Evolutionary conservation across 1,140 invertebrate genomes (phyloP), one percentile per base, ranked within the genome.

Genomic region (Zaprionus taronus): DNA sequence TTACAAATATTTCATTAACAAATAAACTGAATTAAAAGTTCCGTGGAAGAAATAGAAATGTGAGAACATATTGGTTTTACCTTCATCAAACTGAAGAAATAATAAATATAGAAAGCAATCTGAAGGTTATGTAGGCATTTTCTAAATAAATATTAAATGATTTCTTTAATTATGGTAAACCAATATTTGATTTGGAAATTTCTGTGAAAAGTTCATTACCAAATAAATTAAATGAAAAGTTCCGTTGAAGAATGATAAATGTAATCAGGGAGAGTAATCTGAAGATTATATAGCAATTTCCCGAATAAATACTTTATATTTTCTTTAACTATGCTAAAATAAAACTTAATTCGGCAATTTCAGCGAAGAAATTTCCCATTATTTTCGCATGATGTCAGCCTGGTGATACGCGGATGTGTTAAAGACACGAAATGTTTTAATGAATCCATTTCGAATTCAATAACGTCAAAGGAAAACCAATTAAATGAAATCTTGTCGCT

Each of bases 11-110:
- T 80, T 80, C 63, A 55, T 80, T 63, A 69, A 83, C 69, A 87
- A 87, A 89, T 89, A 89, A 83, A 89, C 81, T 55, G n/a, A 71
- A 38, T 58, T 41, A 58, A 61, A 64, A 72, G 62, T 51, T 51
- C 11, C 11, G 20, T 51, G 47, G n/a, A 49, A 22, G 11, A 49
- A 49, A 49, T 11, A 49, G 6, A 64, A 77, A 79, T 67, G 53
- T 24, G 36, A 71, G 49, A 66, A 56, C 22, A 61, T 34, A 69
- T 74, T 22, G 20, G 56, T 26, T 69, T 74, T 44, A 69, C 72
- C 72, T 75, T 75, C 51, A n/a, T 49, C 58, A 49, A 57, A 55
- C 57, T 70, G n/a, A 26, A 5, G n/a, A 73, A 73, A 67, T 34
- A 67, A 49, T 34, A 67, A 49, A 55, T 47, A 15, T 24, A 24